phyloP scores from a whole-genome alignment of 1,140 invertebrate species.

The Sitophilus oryzae region DNA sequence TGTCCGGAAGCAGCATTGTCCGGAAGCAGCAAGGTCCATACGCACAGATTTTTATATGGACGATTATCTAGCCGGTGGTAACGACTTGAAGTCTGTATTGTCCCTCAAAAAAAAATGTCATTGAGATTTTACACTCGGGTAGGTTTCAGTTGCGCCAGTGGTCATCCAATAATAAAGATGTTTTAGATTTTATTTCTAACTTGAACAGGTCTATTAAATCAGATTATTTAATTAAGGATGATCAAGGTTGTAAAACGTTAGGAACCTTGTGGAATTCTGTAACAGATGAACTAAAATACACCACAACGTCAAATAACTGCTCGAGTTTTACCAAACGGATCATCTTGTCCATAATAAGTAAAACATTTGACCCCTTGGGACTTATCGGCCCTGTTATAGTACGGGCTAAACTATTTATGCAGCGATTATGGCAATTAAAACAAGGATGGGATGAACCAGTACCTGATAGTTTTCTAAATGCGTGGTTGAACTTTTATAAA shows the following conservation, averaged over 20 bases:
- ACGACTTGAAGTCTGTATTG: constrained; percentile 20
- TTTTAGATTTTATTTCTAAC: neutral
- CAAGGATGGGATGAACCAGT: constrained; percentile 24
- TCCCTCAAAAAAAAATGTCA: constrained; percentile 14
- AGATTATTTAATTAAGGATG: too few relatives aligned
- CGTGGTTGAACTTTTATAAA: constrained; percentile 6
- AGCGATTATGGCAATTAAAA: constrained; percentile 21
- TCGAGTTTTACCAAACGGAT: constrained; percentile 18
- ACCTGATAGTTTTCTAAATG: constrained; percentile 1
- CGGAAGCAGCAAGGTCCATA: constrained; percentile 24
- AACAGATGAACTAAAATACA: constrained; percentile 9
- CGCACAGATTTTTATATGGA: constrained; percentile 41
- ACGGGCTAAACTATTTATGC: constrained; percentile 26
- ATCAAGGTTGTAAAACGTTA: constrained; percentile 19
- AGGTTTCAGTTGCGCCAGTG: constrained; percentile 44
- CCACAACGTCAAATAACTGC: neutral
- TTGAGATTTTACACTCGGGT: constrained; percentile 2
- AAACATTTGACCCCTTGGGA: constrained; percentile 28
- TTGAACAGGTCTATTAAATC: neutral
- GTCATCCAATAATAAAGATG: constrained; percentile 29
- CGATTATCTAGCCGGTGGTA: constrained; percentile 38
- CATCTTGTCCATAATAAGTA: constrained; percentile 19
- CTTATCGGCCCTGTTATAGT: constrained; percentile 23
- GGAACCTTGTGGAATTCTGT: constrained; percentile 14
- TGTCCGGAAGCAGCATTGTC: too few relatives aligned